Evolutionary conservation across 2,888 invertebrate species (phyloP), one percentile per base, ranked within the genome.

Genomic region (Pollenia griseotomentosa): DNA sequence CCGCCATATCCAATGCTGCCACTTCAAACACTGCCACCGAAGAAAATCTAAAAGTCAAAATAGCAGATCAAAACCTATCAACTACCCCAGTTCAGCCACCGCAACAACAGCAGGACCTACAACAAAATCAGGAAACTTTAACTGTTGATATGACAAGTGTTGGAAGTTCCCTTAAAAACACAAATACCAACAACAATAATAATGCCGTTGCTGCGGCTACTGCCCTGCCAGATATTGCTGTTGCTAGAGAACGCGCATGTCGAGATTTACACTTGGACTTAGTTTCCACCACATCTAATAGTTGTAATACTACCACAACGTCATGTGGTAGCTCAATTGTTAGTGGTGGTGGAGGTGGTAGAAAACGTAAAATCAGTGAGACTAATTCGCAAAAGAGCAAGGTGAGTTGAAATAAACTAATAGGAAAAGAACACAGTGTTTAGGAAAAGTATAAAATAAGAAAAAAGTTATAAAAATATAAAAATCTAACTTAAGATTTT

Each of bases 281-380:
- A 88, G 90, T 88, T 86, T 89, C 89, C 80, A 89, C 87, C 78
- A 88, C 88, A 78, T 79, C 85, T 78, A 87, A 89, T 83, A 88
- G 88, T 84, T n/a, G 33, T 11, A 33, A 14, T 74, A 61, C 44
- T 4, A 93, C 89, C 90, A 91, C 63, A 14, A 80, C 83, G 19
- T 83, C 83, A n/a, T 91, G 90, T 90, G 91, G 91, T 46, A 91
- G 90, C 57, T 86, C 86, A 4, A 88, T 66, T 90, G 90, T 86
- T 89, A 88, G 89, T 80, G 84, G 87, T 11, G 74, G 63, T 16
- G 85, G 78, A n/a, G 89, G 85, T 40, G 89, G 87, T 83, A 90
- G 93, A 84, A 93, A 93, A 87, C 91, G 93, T 63, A 92, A 93
- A 90, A 90, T 91, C 83, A 93, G 93, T 88, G 93, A 93, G 91